phyloP scores from a whole-genome alignment of 2,888 invertebrate species.

The Drosophila anomelani region DNA sequence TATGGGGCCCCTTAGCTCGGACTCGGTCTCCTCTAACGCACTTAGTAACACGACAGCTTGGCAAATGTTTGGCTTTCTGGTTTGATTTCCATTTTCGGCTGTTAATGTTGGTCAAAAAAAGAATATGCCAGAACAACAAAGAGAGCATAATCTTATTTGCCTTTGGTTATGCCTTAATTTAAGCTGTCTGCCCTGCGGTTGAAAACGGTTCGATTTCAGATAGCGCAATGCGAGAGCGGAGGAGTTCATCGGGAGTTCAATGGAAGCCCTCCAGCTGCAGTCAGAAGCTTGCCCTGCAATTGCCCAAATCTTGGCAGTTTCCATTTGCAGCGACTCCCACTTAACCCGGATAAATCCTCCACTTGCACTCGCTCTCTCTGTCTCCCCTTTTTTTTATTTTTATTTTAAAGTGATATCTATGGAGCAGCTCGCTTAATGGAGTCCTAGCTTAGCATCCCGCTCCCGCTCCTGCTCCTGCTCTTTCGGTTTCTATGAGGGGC shows the following conservation, averaged over 20 bases:
- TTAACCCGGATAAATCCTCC: constrained; percentile 34
- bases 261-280: constrained; percentile 8
- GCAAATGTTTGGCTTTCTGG: constrained; percentile 71
- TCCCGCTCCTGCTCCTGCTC: background rate
- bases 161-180: background rate
- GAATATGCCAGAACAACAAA: background rate
- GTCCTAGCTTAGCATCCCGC: background rate
- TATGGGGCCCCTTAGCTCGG: no score
- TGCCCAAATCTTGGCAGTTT: constrained; percentile 24
- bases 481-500: background rate
- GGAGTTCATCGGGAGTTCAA: constrained; percentile 6
- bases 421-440: constrained; percentile 5
- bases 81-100: constrained; percentile 62
- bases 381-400: background rate
- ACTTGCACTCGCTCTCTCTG: background rate
- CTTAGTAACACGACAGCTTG: constrained; percentile 70
- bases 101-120: constrained; percentile 22
- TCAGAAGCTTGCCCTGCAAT: background rate
- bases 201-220: background rate
- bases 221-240: background rate
- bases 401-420: constrained; percentile 2
- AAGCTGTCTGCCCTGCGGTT: constrained; percentile 2
- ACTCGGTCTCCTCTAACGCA: constrained; percentile 31
- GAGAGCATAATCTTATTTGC: constrained; percentile 20
- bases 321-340: constrained; percentile 14